Evolutionary conservation across 2,113 vertebrate genomes (phyloP).

Genomic region (Sinocyclocheilus rhinocerous): DNA sequence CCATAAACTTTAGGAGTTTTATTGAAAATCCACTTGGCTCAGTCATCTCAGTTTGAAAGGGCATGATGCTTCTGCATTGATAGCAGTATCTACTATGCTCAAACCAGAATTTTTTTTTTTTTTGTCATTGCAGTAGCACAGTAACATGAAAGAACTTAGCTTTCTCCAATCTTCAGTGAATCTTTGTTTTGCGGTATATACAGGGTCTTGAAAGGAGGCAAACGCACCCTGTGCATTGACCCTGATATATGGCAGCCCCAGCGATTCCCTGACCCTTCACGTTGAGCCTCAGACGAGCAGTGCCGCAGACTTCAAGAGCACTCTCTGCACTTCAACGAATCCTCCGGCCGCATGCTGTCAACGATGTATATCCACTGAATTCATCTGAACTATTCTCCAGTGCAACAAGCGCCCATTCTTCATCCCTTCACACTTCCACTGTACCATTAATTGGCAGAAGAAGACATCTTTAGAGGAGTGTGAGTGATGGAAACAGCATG

Average conservation of each 20-base stretch:
- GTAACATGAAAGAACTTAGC: background rate
- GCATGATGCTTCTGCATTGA: background rate
- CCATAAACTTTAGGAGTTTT: background rate
- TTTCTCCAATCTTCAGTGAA: background rate
- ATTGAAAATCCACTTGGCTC: background rate
- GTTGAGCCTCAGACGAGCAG: background rate
- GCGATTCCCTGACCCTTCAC: background rate
- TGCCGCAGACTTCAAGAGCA: background rate
- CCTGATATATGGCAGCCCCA: background rate
- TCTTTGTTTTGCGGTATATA: background rate
- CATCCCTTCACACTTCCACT: conserved; percentile 24
- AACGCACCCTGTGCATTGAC: background rate
- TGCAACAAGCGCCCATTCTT: conserved; percentile 51
- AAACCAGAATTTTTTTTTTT: background rate
- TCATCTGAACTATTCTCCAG: conserved; percentile 29
- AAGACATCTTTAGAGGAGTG: conserved; percentile 39
- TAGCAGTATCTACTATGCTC: background rate
- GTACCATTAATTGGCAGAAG: conserved; percentile 51
- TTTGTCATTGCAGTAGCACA: background rate
- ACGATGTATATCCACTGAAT: conserved; percentile 20
- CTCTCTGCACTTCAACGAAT: background rate
- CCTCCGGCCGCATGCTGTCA: background rate
- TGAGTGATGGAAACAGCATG: conserved; percentile 56
- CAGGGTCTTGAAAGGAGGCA: background rate
- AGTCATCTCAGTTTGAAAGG: background rate